Percentiles rank a stretch among this genome's conserved stretches.
Evolutionary conservation across 1,140 invertebrate genomes (phyloP).

Genomic region (Leptoteleia sp.): DNA sequence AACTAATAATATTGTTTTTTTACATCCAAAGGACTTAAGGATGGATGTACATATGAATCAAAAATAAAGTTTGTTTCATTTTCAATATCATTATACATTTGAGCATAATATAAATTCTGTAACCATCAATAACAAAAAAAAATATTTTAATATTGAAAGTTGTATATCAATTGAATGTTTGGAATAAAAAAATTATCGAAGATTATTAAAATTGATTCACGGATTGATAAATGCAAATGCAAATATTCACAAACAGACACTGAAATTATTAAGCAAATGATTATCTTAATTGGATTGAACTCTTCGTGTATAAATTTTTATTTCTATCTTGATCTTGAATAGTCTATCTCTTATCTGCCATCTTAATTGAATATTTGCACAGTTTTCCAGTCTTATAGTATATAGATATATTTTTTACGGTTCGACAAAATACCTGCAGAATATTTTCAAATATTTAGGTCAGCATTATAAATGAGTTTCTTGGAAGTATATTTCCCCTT

Average conservation of each 20-base stretch:
- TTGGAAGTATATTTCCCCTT: conserved; percentile 11
- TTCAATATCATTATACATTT: too few relatives aligned
- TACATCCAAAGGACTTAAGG: too few relatives aligned
- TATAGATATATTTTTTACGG: conserved; percentile 17
- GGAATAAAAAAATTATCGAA: background rate
- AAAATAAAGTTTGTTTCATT: too few relatives aligned
- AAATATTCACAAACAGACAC: background rate
- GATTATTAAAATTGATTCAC: background rate
- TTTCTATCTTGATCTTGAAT: conserved; percentile 15
- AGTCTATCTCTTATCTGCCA: conserved; percentile 13
- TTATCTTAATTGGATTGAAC: conserved; percentile 35
- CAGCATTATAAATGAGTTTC: conserved; percentile 25
- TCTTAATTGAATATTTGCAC: conserved; percentile 36
- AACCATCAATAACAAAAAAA: too few relatives aligned
- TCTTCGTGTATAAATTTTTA: conserved; percentile 20
- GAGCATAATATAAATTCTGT: too few relatives aligned
- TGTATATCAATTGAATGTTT: too few relatives aligned
- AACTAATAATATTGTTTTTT: too few relatives aligned
- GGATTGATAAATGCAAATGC: background rate
- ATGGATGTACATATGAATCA: too few relatives aligned
- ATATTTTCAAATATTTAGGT: conserved; percentile 45
- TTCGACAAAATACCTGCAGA: conserved; percentile 15
- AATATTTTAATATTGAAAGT: too few relatives aligned
- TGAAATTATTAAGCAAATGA: conserved; percentile 19
- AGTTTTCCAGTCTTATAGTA: conserved; percentile 2